Conservation (phyloP, 2,113 vertebrate genomes). For the Chionodraco myersi region DNA sequence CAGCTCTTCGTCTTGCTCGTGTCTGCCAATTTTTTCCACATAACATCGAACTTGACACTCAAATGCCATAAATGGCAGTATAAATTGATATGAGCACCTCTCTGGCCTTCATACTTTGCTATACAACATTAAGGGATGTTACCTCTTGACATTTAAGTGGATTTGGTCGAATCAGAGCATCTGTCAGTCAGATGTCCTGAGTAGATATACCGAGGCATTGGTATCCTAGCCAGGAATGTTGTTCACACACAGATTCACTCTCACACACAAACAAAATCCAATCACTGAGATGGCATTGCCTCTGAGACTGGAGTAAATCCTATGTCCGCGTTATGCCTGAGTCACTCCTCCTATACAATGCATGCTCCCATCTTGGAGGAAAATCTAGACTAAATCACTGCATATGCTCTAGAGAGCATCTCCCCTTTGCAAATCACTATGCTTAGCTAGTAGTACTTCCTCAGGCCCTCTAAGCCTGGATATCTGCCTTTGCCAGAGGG, state of each 20-base stretch:
- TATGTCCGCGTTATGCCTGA: slow-evolving; percentile 24
- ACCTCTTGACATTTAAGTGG: slow-evolving; percentile 39
- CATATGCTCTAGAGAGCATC: slow-evolving; percentile 38
- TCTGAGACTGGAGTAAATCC: slow-evolving; percentile 37
- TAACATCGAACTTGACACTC: slow-evolving; percentile 20
- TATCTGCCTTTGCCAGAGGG: slow-evolving; percentile 39
- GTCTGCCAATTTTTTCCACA: slow-evolving; percentile 1
- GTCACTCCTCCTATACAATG: slow-evolving; percentile 38
- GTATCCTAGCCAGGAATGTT: slow-evolving; percentile 4
- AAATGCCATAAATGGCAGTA: slow-evolving; percentile 18
- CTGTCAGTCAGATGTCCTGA: slow-evolving; percentile 42
- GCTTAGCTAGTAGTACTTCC: slow-evolving; percentile 40
- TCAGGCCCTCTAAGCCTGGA: slow-evolving; percentile 46
- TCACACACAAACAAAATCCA: slow-evolving; percentile 43
- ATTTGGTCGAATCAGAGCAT: slow-evolving; percentile 38
- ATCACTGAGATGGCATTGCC: slow-evolving; percentile 30
- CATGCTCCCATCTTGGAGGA: slow-evolving; percentile 23
- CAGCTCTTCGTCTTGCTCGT: slow-evolving; percentile 16
- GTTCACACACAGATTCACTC: background rate
- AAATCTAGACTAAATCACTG: slow-evolving; percentile 53
- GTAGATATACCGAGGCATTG: background rate
- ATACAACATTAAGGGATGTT: slow-evolving; percentile 20
- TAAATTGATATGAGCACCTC: slow-evolving; percentile 24
- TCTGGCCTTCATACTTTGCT: slow-evolving; percentile 24
- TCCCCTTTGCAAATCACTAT: slow-evolving; percentile 46